Conservation (phyloP, 2,113 vertebrate genomes). For the Tenebrosternarchus preto region DNA sequence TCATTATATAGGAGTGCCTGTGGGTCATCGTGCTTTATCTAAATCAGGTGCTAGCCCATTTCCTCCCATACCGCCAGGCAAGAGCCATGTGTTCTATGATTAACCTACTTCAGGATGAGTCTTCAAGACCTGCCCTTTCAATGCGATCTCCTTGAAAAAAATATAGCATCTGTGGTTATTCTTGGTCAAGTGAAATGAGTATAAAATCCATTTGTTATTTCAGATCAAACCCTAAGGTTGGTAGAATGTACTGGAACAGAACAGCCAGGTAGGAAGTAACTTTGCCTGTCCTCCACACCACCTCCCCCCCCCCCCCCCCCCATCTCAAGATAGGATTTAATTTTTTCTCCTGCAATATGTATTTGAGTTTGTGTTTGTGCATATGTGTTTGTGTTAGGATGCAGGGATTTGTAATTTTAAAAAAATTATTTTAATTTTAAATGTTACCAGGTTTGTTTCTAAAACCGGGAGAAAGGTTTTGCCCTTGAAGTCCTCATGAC, state of each 20-base stretch:
- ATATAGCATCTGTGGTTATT: slow-evolving; percentile 37
- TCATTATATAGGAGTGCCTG: slow-evolving; percentile 69
- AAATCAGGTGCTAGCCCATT: slow-evolving; percentile 68
- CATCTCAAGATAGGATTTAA: slow-evolving; percentile 3
- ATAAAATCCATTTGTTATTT: slow-evolving; percentile 21
- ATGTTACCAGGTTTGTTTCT: neutral
- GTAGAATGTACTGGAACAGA: neutral
- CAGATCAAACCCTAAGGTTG: slow-evolving; percentile 7
- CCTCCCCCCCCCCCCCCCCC: neutral
- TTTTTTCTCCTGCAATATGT: neutral
- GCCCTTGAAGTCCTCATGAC: slow-evolving; percentile 36
- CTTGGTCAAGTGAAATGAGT: slow-evolving; percentile 28
- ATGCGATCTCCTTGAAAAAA: slow-evolving; percentile 40
- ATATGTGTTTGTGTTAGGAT: too few species aligned
- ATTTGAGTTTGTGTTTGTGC: too few species aligned
- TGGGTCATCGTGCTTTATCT: slow-evolving; percentile 71
- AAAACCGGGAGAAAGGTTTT: slow-evolving; percentile 26
- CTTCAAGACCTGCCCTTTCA: slow-evolving; percentile 51
- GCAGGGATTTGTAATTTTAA: slow-evolving; percentile 9
- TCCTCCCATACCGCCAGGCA: slow-evolving; percentile 59
- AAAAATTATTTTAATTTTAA: slow-evolving; percentile 20
- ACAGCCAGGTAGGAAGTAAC: neutral
- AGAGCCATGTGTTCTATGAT: slow-evolving; percentile 55
- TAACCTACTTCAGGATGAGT: slow-evolving; percentile 63
- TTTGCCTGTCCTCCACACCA: neutral